Evolutionary conservation across 2,888 invertebrate genomes (phyloP).

Genomic region (Xanthorhoe designata): DNA sequence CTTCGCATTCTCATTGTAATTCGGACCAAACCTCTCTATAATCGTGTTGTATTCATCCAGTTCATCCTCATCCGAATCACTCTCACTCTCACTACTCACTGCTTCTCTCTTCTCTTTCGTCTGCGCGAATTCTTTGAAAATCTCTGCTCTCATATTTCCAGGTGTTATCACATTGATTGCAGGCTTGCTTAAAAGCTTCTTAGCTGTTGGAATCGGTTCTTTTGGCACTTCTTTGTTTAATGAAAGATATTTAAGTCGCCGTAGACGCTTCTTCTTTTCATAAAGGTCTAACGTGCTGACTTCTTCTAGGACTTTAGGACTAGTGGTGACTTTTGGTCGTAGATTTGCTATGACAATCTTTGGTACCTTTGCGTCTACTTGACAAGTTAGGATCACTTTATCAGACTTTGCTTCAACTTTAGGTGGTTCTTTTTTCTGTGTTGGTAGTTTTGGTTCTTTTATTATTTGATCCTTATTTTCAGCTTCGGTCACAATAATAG

Average conservation of each 20-base stretch:
- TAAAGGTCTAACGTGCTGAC: constrained; percentile 82
- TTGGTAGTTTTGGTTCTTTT: constrained; percentile 57
- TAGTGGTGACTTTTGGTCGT: constrained; percentile 55
- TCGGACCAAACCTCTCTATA: constrained; percentile 75
- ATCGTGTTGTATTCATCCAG: constrained; percentile 80
- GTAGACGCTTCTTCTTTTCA: constrained; percentile 79
- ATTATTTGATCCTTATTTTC: constrained; percentile 60
- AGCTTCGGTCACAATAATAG: constrained; percentile 64
- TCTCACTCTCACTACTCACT: constrained; percentile 74
- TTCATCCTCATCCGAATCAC: constrained; percentile 81
- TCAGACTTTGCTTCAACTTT: constrained; percentile 68
- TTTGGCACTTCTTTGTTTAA: constrained; percentile 59
- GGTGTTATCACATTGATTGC: constrained; percentile 71
- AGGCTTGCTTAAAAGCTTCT: constrained; percentile 40
- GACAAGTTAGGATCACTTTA: constrained; percentile 71
- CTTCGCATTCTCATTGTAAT: constrained; percentile 79
- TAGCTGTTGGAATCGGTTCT: constrained; percentile 47
- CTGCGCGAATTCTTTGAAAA: constrained; percentile 70
- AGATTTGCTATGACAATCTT: constrained; percentile 75
- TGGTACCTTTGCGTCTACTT: constrained; percentile 72
- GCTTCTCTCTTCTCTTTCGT: constrained; percentile 65
- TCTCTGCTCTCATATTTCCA: constrained; percentile 71
- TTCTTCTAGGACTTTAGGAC: constrained; percentile 61
- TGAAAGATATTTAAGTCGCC: constrained; percentile 71
- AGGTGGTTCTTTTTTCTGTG: constrained; percentile 58